phyloP scores from a whole-genome alignment of 2,797 vertebrate genomes.

The Graptemys geographica region DNA sequence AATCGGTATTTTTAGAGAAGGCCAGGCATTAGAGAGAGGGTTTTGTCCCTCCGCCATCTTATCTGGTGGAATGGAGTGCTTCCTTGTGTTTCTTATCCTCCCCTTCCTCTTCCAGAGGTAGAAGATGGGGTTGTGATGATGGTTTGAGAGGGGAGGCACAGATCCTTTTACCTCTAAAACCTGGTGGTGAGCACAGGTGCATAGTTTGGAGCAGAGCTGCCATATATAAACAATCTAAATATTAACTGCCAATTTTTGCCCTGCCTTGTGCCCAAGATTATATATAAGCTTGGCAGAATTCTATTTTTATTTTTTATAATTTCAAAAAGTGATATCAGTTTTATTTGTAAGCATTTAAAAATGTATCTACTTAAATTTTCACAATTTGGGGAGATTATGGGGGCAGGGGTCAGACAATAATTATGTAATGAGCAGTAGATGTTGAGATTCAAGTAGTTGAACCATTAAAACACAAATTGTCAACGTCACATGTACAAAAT shows the following conservation, averaged over 20 bases:
- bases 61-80: not conserved
- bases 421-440: not conserved
- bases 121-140: not conserved
- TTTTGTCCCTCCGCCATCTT: not conserved
- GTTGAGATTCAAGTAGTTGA: not conserved
- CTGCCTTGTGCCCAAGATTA: not conserved
- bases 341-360: no score
- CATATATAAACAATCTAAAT: not conserved
- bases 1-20: not conserved
- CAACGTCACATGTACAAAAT: not conserved
- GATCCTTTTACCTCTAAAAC: not conserved
- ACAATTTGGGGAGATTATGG: not conserved
- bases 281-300: no score
- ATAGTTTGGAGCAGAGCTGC: not conserved
- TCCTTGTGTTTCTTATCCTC: not conserved
- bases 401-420: not conserved
- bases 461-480: not conserved
- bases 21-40: not conserved
- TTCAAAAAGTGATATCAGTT: no score
- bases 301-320: no score
- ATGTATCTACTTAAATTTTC: not conserved
- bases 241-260: not conserved
- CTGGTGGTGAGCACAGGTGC: not conserved
- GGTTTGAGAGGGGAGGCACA: not conserved
- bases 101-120: not conserved